Percentiles rank a stretch among this genome's conserved stretches.
These are phyloP conservation scores for Isoperla grammatica DNA, from an alignment of 2,888 invertebrate species.

Conservation along the genomic window DNA sequence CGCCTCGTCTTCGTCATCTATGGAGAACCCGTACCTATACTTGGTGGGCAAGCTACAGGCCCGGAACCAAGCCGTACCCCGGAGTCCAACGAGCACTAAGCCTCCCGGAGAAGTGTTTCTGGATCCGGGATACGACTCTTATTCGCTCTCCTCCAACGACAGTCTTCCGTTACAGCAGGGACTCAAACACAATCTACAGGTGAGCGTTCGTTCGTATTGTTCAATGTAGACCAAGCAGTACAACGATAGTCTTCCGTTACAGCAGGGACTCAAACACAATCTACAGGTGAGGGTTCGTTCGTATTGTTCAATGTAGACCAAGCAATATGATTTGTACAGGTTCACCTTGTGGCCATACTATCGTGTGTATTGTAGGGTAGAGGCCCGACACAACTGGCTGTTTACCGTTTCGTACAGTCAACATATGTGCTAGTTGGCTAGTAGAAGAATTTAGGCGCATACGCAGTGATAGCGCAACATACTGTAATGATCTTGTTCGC, in stretches of 20 bases:
- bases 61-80: constrained; percentile 53
- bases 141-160: constrained; percentile 83
- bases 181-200: constrained; percentile 68
- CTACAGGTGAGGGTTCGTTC: constrained; percentile 48
- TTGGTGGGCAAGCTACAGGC: constrained; percentile 66
- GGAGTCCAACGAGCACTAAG: constrained; percentile 59
- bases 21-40: constrained; percentile 85
- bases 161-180: constrained; percentile 77
- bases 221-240: no score
- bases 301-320: no score
- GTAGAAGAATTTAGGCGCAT: no score
- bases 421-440: no score
- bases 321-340: no score
- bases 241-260: constrained; percentile 78
- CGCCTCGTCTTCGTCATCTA: constrained; percentile 85
- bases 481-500: no score
- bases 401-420: no score
- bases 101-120: constrained; percentile 53
- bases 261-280: constrained; percentile 73
- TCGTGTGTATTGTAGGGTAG: no score
- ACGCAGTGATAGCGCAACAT: no score
- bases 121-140: constrained; percentile 88
- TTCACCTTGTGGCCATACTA: no score
- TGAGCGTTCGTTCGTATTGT: constrained; percentile 34
- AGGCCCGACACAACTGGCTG: no score